Base-by-base conservation (phyloP, 2,113 vertebrate genomes). In the Bolborhynchus lineola region DNA sequence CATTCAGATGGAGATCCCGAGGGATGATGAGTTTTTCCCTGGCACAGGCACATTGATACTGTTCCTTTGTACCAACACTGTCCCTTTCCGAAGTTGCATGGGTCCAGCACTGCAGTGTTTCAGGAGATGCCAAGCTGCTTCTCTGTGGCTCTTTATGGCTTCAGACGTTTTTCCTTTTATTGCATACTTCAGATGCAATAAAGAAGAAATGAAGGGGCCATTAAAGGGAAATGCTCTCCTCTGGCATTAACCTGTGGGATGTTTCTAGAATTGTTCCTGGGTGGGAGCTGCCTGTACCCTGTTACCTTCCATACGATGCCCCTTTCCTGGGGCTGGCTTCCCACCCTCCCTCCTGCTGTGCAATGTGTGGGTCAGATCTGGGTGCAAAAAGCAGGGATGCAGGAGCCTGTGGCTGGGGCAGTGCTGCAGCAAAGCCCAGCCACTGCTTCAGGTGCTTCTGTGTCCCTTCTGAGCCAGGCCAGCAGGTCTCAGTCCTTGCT, bases 121-220 rank as follows among this genome's bases (percentile, higher is more conserved):
- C 47, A 46, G 72, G 72, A 78, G 55, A 55, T 71, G 26, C 31
- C 69, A 81, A 42, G 35, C 53, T 90, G 25, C 74, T 92, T 74
- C 60, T 89, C 33, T 60, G 68, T 63, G 83, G 13, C 52, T 88
- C 60, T 92, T 95, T 92, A 64, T 60, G 52, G 39, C 25, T 90
- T 95, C 37, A 50, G 50, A 80, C 55, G 25, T 74, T 91, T 92
- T 75, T 81, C 10, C 8, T 77, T 93, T 95, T 84, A 92, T 59
- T 94, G 86, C 77, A 20, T 70, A 63, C 53, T 94, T 91, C 64
- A 87, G 77, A 68, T 55, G 65, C 74, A 91, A 55, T 91, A 83
- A 89, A 88, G 84, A 77, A 75, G 70, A 92, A 95, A 89, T 52
- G 47, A 94, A 89, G 60, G 42, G 17, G 7, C 52, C 35, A 31